Evolutionary conservation across 2,888 invertebrate species (phyloP), one percentile per base, ranked within the genome.

Genomic region (Cephus pulcher): DNA sequence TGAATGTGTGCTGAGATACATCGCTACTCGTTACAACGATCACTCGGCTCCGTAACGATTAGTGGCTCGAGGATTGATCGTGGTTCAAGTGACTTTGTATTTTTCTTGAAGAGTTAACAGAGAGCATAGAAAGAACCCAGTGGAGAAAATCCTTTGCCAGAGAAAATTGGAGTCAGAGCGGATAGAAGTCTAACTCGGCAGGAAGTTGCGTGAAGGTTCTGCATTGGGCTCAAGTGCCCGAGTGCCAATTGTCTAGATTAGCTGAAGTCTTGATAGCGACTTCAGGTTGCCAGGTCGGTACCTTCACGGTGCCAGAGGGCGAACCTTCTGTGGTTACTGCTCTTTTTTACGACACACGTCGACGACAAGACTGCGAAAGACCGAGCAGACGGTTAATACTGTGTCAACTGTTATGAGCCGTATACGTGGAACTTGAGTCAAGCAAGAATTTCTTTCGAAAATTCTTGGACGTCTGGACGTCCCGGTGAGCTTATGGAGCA

Each of bases 331-430:
- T 23, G 71, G 71, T 32, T 71, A 71, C 71, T 32, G 71, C 71
- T 71, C 32, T 32, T 34, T 71, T 71, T 71, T 71, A 71, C 71
- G 71, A 71, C 71, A 71, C 71, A 23, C 71, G 71, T 71, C 71
- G 71, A 32, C 71, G 71, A 23, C 71, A 34, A 23, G 71, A 71
- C 71, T 71, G 71, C 71, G 71, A 71, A 23, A 71, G 71, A 71
- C 32, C 32, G 71, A 71, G 71, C 56, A 56, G 56, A 56, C 56
- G 56, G 56, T 23, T 56, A 56, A 56, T 56, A 56, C 56, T 23
- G 56, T 56, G 56, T 56, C 56, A 56, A 56, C 56, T 56, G 23
- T 56, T 56, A 56, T 15, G 23, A 15, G 9, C 23, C 9, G 56
- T 56, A 56, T 56, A 56, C 56, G 56, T 56, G 56, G 23, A 56